Evolutionary conservation across 2,797 vertebrate species (phyloP), one percentile per base, ranked within the genome.

Genomic region (Mus spretus): DNA sequence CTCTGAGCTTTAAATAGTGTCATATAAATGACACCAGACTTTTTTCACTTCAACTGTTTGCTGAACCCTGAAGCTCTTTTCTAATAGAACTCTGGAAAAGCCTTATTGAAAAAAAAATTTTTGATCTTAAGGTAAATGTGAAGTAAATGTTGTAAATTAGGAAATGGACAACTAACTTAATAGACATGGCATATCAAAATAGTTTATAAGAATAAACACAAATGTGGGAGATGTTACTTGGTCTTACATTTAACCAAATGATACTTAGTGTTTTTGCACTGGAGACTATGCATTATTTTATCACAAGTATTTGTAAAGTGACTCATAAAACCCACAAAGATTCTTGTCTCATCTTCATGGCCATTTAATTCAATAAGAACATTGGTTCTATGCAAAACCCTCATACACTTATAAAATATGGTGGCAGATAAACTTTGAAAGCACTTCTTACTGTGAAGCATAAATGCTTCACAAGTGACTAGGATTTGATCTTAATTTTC

Each of bases 1-100:
- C 67, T 9, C 34, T 72, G 7, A 72, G 67, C 7, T n/a, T 72
- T 72, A 72, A 6, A 20, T 55, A 55, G 14, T 55, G 14, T 55
- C 17, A 55, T 1, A n/a, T 19, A 70, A 72, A n/a, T n/a, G 6
- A 19, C 6, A 8, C 15, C 19, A n/a, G 67, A 72, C 31, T 6
- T 14, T n/a, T 72, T 34, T 19, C 7, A 72, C 67, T 19, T 9
- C 6, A 37, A 15, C 34, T 3, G 34, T 72, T n/a, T n/a, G 17
- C 67, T 72, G 1, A n/a, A 72, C 17, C 67, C 7, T 19, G 34
- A 72, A 72, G 7, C 17, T 19, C 15, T 19, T n/a, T n/a, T n/a
- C 2, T 72, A 6, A n/a, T 9, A n/a, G 17, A 6, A n/a, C 14
- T 9, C 15, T 70, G 7, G 14, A 7, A 34, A n/a, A 72, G 0